These are phyloP conservation scores for Microtus oregoni DNA, from an alignment of 2,113 vertebrate genomes.

Conservation along the genomic window DNA sequence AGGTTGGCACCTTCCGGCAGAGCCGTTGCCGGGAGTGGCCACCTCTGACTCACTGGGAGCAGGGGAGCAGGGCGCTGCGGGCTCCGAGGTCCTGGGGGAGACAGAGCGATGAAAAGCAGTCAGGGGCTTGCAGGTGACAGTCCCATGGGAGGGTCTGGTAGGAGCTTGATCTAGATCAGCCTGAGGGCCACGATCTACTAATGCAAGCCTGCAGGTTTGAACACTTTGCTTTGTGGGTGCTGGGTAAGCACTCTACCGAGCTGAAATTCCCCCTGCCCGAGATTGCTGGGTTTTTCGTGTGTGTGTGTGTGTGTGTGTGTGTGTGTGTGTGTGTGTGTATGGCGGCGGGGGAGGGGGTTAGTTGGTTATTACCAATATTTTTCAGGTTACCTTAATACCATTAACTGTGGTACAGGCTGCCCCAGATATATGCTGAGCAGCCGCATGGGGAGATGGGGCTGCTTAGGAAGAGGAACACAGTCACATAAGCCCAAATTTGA, in stretches of 20 bases:
- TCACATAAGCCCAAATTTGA: neutral
- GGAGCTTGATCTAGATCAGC: neutral
- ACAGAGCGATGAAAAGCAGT: neutral
- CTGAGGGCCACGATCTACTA: too few species aligned
- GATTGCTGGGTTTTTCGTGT: neutral
- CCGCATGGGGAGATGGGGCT: accelerated
- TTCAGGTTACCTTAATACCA: neutral
- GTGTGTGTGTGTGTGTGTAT: too few species aligned
- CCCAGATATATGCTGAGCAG: neutral
- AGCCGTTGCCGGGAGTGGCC: constrained; percentile 78
- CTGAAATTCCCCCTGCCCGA: neutral
- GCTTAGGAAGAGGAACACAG: neutral
- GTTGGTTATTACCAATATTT: neutral
- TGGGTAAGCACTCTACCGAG: neutral
- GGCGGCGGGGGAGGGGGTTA: neutral
- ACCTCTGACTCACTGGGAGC: neutral
- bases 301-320: too few species aligned
- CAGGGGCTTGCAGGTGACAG: neutral
- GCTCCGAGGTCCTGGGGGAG: constrained; percentile 87
- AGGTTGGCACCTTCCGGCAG: constrained; percentile 86
- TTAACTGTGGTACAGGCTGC: neutral
- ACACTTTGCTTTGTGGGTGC: neutral
- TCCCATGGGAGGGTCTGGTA: neutral
- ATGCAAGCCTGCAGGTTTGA: neutral
- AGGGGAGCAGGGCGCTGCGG: constrained; percentile 91